Evolutionary conservation across 2,113 vertebrate genomes (phyloP).

Genomic region (Oreochromis spilurus): DNA sequence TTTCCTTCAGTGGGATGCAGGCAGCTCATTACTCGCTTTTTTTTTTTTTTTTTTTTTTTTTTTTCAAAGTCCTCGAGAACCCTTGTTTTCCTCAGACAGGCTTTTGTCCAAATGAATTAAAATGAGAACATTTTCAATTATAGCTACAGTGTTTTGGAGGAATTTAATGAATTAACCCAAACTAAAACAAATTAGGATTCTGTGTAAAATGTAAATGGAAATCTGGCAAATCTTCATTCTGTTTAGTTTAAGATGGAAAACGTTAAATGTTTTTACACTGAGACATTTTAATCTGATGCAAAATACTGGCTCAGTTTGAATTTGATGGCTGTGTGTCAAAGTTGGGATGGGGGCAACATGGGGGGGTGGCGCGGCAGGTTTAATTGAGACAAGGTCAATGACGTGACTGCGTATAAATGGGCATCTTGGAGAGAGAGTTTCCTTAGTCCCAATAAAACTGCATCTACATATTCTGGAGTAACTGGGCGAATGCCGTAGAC

Average conservation of each 20-base stretch:
- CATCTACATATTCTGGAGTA: background rate
- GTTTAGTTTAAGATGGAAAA: too few species aligned
- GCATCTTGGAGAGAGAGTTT: background rate
- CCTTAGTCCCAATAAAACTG: background rate
- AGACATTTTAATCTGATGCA: too few species aligned
- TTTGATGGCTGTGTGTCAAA: too few species aligned
- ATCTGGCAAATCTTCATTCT: too few species aligned
- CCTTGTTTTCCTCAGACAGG: background rate
- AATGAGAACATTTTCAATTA: background rate
- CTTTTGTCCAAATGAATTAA: background rate
- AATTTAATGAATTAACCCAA: background rate
- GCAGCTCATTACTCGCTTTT: rapidly evolving
- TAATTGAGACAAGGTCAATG: background rate
- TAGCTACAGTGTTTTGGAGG: background rate
- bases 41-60: rapidly evolving
- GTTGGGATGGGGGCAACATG: too few species aligned
- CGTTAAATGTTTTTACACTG: too few species aligned
- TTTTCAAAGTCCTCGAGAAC: background rate
- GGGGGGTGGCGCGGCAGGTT: too few species aligned
- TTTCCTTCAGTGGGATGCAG: background rate
- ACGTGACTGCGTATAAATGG: rapidly evolving
- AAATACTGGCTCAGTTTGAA: too few species aligned
- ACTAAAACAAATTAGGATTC: background rate
- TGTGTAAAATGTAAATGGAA: background rate
- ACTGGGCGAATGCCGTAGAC: background rate